Percentiles rank a stretch among this genome's conserved stretches.
These are phyloP conservation scores for Notoglanidium macrostoma DNA, from an alignment of 2,797 vertebrate species.

Conservation along the genomic window DNA sequence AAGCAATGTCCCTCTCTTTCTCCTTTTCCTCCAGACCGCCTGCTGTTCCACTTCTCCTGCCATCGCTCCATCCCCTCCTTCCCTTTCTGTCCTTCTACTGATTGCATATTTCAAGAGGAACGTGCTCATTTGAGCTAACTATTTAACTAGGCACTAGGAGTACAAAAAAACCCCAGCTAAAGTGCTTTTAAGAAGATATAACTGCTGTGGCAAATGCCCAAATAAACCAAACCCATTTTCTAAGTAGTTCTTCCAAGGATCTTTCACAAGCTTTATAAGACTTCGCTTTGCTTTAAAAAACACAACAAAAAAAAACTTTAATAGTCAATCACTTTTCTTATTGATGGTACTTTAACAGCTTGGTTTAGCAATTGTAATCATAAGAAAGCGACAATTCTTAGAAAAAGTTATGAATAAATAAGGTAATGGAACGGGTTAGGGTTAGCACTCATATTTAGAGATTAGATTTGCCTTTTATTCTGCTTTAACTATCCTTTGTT, in stretches of 20 bases:
- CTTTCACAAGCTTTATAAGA: background rate
- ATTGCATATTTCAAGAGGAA: background rate
- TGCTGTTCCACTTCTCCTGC: constrained; percentile 24
- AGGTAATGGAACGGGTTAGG: background rate
- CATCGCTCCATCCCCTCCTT: background rate
- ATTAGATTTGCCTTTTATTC: background rate
- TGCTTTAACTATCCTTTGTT: background rate
- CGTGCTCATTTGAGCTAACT: background rate
- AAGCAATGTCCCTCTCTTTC: constrained; percentile 52
- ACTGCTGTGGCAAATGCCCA: background rate
- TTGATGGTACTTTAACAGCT: background rate
- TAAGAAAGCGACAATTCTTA: background rate
- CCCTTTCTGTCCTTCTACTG: constrained; percentile 13
- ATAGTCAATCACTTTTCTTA: background rate
- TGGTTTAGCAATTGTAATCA: background rate
- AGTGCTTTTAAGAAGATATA: background rate
- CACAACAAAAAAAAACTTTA: background rate
- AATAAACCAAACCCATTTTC: constrained; percentile 6
- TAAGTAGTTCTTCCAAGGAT: background rate
- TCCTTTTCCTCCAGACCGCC: constrained; percentile 23
- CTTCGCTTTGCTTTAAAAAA: background rate
- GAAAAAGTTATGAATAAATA: background rate
- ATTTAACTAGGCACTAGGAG: background rate
- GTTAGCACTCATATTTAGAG: background rate
- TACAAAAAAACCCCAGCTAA: background rate